These are phyloP conservation scores for Notamacropus eugenii DNA, from an alignment of 2,797 vertebrate species.

Conservation along the genomic window DNA sequence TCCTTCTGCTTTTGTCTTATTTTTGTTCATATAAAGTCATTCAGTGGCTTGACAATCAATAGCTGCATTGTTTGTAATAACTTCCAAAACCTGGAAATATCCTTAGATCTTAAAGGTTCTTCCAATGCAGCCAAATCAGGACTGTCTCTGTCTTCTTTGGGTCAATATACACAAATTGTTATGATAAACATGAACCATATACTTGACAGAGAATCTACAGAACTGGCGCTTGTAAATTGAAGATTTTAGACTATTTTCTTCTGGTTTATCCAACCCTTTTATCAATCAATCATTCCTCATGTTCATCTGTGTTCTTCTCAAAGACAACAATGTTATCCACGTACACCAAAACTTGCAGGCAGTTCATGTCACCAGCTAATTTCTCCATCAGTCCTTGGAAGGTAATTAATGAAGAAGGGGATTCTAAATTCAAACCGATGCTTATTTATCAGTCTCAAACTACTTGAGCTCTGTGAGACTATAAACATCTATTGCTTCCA, in stretches of 20 bases:
- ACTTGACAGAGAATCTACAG: not conserved
- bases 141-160: not conserved
- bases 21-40: not conserved
- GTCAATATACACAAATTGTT: not conserved
- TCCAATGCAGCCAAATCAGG: not conserved
- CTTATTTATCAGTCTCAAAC: not conserved
- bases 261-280: not conserved
- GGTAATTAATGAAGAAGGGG: not conserved
- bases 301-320: not conserved
- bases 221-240: not conserved
- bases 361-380: not conserved
- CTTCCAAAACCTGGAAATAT: not conserved
- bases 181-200: not conserved
- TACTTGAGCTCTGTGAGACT: not conserved
- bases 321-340: not conserved
- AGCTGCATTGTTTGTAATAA: not conserved
- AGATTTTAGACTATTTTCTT: not conserved
- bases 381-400: not conserved
- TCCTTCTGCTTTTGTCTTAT: not conserved
- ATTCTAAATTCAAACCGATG: not conserved
- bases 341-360: not conserved
- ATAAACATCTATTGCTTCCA: not conserved
- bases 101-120: not conserved
- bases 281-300: not conserved
- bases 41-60: not conserved